Base-by-base conservation (phyloP, 2,797 vertebrate species). In the Notamacropus eugenii region DNA sequence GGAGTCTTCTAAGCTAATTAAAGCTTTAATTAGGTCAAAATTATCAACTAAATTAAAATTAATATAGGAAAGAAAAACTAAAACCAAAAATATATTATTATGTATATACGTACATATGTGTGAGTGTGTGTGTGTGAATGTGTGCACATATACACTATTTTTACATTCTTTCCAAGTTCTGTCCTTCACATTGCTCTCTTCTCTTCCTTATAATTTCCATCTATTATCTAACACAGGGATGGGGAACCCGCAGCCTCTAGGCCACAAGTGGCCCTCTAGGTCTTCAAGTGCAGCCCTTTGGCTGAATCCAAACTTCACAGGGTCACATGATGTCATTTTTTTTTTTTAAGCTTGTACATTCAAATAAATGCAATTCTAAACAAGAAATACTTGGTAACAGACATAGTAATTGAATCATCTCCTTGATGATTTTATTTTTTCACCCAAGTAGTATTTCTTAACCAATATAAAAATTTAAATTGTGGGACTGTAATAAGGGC, bases 331-430 rank as follows among this genome's bases (percentile, higher is more conserved):
- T 82, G 96, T 91, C 54, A 0, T 55, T 59, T 59, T 57, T 58
- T 91, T 93, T 96, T 91, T 90, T 54, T 56, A 50, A 50, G 92
- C n/a, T 90, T 31, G 28, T 57, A 92, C 58, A 57, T 6, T 54
- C 13, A 5, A 90, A 94, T 46, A 8, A 31, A 9, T 55, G 55
- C 29, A 50, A 50, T 1, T 46, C 40, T 50, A 24, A 50, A 87
- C 74, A 87, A 46, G 34, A 6, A 87, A 87, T 24, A 50, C 40
- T 27, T 50, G 40, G 3, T 46, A 87, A 87, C 19, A 50, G 74
- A 50, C 9, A 40, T 6, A 22, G 62, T 74, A 50, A 46, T 0
- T 50, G 40, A 24, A 87, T 87, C 40, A 87, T 50, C 74, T 46
- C 40, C 50, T 5, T 87, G 40, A 87, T 27, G 24, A 87, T 56